phyloP scores from a whole-genome alignment of 2,797 vertebrate genomes.

The Propithecus deckenii region DNA sequence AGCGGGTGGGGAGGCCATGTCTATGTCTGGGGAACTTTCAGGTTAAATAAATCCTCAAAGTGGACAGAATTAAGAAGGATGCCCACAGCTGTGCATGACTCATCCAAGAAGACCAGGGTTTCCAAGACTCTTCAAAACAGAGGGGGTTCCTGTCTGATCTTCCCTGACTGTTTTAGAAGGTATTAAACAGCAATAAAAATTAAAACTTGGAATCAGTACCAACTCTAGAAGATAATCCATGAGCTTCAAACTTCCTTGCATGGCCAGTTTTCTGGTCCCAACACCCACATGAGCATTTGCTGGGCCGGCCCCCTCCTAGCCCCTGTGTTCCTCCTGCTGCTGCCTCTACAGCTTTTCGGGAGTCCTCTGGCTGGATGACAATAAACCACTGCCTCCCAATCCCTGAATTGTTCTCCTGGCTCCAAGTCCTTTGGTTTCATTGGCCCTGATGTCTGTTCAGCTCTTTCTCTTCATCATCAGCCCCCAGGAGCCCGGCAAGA shows the following conservation, averaged over 20 bases:
- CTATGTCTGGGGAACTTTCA: not conserved
- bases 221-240: not conserved
- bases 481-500: not conserved
- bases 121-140: not conserved
- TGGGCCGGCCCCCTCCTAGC: not conserved
- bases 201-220: not conserved
- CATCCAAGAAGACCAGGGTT: not conserved
- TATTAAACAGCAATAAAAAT: not conserved
- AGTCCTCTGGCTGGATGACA: not conserved
- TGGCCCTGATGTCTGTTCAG: not conserved
- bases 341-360: fast-evolving
- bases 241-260: not conserved
- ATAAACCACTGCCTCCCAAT: not conserved
- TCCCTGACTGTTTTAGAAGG: not conserved
- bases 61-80: not conserved
- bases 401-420: not conserved
- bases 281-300: not conserved
- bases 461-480: not conserved
- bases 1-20: not conserved
- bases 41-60: not conserved
- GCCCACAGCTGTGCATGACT: not conserved
- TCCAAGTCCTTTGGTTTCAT: not conserved
- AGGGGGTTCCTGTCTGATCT: not conserved
- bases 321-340: not conserved
- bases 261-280: not conserved